Evolutionary conservation across 2,888 invertebrate genomes (phyloP).

Genomic region (Lysandra coridon): DNA sequence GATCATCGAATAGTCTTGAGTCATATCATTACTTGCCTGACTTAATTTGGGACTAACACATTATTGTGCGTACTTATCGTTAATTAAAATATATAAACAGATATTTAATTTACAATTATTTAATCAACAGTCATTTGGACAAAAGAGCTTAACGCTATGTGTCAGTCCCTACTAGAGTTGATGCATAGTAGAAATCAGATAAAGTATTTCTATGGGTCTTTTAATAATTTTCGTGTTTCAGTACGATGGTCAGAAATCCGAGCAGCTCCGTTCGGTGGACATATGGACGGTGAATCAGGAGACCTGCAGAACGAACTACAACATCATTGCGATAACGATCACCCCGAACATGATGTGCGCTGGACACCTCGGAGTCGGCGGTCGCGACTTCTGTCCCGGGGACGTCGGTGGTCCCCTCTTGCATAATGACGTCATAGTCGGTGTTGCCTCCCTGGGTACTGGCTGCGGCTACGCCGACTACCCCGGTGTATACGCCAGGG

Average conservation of each 20-base stretch:
- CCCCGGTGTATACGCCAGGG: constrained; percentile 44
- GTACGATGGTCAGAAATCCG: constrained; percentile 43
- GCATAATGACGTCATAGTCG: constrained; percentile 48
- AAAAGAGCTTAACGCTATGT: no score
- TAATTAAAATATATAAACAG: no score
- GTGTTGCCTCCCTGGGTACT: constrained; percentile 49
- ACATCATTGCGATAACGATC: constrained; percentile 37
- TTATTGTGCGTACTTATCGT: no score
- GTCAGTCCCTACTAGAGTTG: no score
- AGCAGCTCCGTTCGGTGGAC: constrained; percentile 50
- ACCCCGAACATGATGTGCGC: constrained; percentile 53
- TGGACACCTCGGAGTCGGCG: constrained; percentile 46
- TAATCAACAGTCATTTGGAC: no score
- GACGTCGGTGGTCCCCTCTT: constrained; percentile 56
- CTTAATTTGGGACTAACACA: no score
- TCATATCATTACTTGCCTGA: no score
- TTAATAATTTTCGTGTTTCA: constrained; percentile 40
- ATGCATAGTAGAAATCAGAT: no score
- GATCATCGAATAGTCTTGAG: no score
- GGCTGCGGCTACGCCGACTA: constrained; percentile 44
- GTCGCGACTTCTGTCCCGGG: constrained; percentile 51
- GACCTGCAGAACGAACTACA: constrained; percentile 46
- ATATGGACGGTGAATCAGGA: constrained; percentile 46
- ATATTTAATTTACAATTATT: no score
- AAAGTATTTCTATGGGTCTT: no score